A percentile compares a stretch with the other conserved stretches of the same genome.
Evolutionary conservation across 2,113 vertebrate genomes (phyloP).

Genomic region (Macquaria australasica): DNA sequence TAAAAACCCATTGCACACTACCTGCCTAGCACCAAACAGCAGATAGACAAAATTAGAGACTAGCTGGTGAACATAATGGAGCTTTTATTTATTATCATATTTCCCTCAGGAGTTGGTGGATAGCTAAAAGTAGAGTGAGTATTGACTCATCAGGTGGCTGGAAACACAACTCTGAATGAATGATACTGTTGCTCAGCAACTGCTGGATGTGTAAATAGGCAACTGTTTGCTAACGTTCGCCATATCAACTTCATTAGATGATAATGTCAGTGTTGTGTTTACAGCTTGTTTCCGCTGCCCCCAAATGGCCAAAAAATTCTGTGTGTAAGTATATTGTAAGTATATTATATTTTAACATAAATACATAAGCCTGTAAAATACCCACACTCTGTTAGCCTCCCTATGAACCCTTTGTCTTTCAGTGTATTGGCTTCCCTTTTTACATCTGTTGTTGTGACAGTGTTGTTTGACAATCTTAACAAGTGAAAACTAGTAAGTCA

Average conservation of each 20-base stretch:
- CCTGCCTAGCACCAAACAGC: not conserved
- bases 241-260: not conserved
- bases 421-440: not conserved
- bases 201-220: too few relatives aligned
- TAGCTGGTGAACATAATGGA: not conserved
- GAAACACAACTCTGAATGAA: too few relatives aligned
- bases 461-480: not conserved
- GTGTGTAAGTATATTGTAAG: too few relatives aligned
- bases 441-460: not conserved
- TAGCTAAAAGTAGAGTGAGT: not conserved
- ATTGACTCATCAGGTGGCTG: not conserved
- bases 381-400: too few relatives aligned
- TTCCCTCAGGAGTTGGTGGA: not conserved
- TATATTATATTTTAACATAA: too few relatives aligned
- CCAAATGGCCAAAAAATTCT: too few relatives aligned
- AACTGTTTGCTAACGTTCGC: too few relatives aligned
- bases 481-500: not conserved
- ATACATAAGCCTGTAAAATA: too few relatives aligned
- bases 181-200: too few relatives aligned
- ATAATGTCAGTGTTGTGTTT: not conserved
- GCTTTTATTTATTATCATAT: too few relatives aligned
- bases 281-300: not conserved
- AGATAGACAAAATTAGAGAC: not conserved
- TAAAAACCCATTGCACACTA: not conserved
- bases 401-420: not conserved